Base-by-base conservation (phyloP, 2,888 invertebrate species). In the Conistra vaccinii region DNA sequence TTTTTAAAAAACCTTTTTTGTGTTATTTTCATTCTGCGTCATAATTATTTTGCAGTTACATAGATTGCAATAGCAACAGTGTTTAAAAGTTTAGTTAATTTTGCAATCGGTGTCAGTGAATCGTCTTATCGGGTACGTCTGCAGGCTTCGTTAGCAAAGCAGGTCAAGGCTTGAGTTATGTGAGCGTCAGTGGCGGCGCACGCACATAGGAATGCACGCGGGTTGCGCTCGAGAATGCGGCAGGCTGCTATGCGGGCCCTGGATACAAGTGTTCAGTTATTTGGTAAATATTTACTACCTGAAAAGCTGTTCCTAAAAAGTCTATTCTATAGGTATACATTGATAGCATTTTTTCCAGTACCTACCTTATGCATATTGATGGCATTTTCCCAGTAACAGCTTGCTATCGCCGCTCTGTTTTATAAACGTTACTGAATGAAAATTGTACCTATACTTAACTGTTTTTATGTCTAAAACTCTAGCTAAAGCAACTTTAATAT, bases 91-190 rank as follows among this genome's bases (percentile, higher is more conserved):
- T 82, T 80, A 58, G 70, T 86, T 83, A 73, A 72, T 83, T 82
- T 84, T 78, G 80, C 82, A 80, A 88, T 86, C 78, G 73, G 85
- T 90, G 86, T 86, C 78, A 89, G 89, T 86, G 81, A 86, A 88
- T 89, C 81, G 88, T 88, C 80, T 90, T 91, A 90, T 91, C 88
- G 86, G 86, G 87, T 89, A 85, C 89, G 86, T 88, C 88, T 89
- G 89, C 88, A 90, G 90, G 92, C 92, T 92, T 93, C 92, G 92
- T 92, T 92, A 91, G 89, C 91, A 88, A 94, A 93, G 92, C 93
- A 90, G 93, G 95, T 92, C 94, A 94, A 94, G 93, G 94, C 91
- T 92, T 90, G 88, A 90, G 90, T 93, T 93, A 92, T 94, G 91
- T 91, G 91, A 92, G 88, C 88, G 91, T 88, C 85, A 83, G 84